These are phyloP conservation scores for Zygaena filipendulae DNA, from an alignment of 2,888 invertebrate genomes.

Conservation along the genomic window DNA sequence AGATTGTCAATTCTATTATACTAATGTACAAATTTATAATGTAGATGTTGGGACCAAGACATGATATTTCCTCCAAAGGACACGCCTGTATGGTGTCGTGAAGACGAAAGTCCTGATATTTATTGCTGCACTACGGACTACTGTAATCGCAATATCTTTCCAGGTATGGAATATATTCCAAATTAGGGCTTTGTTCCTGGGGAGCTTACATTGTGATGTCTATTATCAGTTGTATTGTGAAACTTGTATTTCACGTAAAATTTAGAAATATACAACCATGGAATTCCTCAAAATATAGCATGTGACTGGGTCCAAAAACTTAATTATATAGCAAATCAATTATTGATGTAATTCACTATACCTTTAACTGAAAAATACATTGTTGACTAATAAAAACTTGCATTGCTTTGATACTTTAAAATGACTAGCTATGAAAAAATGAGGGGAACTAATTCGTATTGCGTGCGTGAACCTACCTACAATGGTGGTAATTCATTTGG, in stretches of 20 bases:
- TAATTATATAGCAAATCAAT: too few relatives aligned
- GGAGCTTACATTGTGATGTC: conserved; percentile 57
- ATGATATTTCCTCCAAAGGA: conserved; percentile 70
- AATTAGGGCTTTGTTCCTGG: conserved; percentile 33
- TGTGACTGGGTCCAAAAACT: too few relatives aligned
- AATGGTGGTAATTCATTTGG: too few relatives aligned
- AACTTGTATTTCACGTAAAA: conserved; percentile 12
- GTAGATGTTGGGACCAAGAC: conserved; percentile 72
- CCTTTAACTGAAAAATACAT: too few relatives aligned
- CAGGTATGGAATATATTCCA: conserved; percentile 46
- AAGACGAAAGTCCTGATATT: conserved; percentile 41
- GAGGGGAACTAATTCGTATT: too few relatives aligned
- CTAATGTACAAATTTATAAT: conserved; percentile 43
- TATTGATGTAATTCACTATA: too few relatives aligned
- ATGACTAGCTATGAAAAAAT: too few relatives aligned
- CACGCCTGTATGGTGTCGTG: conserved; percentile 71
- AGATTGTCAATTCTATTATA: conserved; percentile 19
- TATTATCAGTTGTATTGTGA: conserved; percentile 30
- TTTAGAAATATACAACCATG: too few relatives aligned
- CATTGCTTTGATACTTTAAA: too few relatives aligned
- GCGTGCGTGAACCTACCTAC: too few relatives aligned
- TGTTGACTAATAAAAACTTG: too few relatives aligned
- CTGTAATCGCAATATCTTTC: conserved; percentile 69
- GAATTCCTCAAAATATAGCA: too few relatives aligned
- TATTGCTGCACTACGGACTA: conserved; percentile 77